These are phyloP conservation scores for Chrysochloris asiatica DNA, from an alignment of 2,113 vertebrate species.

Conservation along the genomic window DNA sequence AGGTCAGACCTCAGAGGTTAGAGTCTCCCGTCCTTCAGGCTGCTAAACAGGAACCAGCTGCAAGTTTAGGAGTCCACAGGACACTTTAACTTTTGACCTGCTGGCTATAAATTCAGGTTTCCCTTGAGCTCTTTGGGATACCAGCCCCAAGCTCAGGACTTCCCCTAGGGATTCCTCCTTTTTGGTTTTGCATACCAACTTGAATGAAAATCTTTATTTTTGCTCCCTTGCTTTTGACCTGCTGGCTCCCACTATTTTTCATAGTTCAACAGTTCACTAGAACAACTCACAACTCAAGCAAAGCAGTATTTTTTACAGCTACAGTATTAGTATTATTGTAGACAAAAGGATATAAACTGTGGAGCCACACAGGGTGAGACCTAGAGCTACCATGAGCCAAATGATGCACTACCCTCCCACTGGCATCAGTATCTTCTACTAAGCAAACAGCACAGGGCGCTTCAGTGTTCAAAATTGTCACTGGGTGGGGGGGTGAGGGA, in stretches of 20 bases:
- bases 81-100: no score
- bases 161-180: no score
- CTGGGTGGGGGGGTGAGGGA: no score
- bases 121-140: no score
- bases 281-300: not conserved
- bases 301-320: not conserved
- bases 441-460: not conserved
- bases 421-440: not conserved
- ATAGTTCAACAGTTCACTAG: not conserved
- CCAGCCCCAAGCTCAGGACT: no score
- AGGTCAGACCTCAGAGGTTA: not conserved
- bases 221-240: not conserved
- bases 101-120: no score
- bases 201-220: no score
- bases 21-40: not conserved
- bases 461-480: not conserved
- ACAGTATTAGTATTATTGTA: not conserved
- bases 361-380: not conserved
- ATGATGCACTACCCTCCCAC: not conserved
- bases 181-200: no score
- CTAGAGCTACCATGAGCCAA: not conserved
- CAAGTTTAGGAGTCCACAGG: no score
- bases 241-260: not conserved
- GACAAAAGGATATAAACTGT: not conserved
- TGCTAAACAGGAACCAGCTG: no score